Evolutionary conservation across 2,888 invertebrate species (phyloP), one percentile per base, ranked within the genome.

Genomic region (Eupithecia insigniata): DNA sequence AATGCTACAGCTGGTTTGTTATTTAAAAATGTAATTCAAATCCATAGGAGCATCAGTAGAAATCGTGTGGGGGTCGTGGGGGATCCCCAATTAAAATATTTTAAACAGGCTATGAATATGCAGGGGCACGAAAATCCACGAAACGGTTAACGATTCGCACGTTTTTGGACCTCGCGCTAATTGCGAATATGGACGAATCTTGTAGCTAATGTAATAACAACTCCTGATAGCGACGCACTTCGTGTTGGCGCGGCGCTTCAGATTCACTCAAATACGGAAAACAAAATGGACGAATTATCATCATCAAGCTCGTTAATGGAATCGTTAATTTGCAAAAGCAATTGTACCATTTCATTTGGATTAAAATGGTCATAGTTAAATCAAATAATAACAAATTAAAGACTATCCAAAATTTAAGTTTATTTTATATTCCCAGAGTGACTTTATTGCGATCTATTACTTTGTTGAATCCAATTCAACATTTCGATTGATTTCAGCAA

Each of bases 31-130:
- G 87, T 86, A 86, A 88, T 88, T 87, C 82, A 36, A 85, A 86
- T 84, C 79, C 79, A 82, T 87, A 88, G 85, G 86, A 89, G 89
- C 92, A 93, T 92, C 92, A 89, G 90, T 90, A 88, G 89, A 90
- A 90, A 91, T 85, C 86, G 87, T 84, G 82, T 84, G 85, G 81
- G 86, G 89, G 89, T 55, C 55, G 55, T 4, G 55, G 55, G 4
- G 55, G 89, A 89, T 87, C 89, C 46, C 89, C 89, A 90, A 92
- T 93, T 93, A 93, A 93, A 93, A 93, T 93, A 93, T 93, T 93
- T 92, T 93, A 93, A 93, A 88, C 89, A 93, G 93, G 91, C 92
- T 90, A 93, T 93, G 93, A 94, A 94, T 94, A 94, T 94, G 93
- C 93, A 92, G 90, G 89, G 92, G 90, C 93, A 94, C 93, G 93